A percentile compares a stretch with the other conserved stretches of the same genome.
Evolutionary conservation across 2,888 invertebrate genomes (phyloP).

Genomic region (Philereme vetulata): DNA sequence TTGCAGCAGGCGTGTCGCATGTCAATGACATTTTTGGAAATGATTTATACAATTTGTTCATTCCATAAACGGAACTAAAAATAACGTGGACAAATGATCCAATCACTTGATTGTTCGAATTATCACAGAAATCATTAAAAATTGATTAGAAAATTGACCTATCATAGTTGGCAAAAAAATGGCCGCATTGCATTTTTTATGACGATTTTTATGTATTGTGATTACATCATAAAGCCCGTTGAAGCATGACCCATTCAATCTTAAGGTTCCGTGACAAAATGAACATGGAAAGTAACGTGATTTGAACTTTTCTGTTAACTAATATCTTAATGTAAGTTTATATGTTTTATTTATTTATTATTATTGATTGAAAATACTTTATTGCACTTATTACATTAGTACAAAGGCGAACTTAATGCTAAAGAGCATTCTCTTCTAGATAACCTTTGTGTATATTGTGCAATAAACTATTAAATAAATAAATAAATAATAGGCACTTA

Average conservation of each 20-base stretch:
- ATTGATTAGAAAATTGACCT: slow-evolving; percentile 12
- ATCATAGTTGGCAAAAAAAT: slow-evolving; percentile 20
- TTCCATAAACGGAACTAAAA: background rate
- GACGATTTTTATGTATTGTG: slow-evolving; percentile 52
- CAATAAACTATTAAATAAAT: too few species aligned
- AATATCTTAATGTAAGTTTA: background rate
- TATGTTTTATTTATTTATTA: too few species aligned
- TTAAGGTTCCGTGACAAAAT: slow-evolving; percentile 43
- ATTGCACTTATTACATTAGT: too few species aligned
- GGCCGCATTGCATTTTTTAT: slow-evolving; percentile 38
- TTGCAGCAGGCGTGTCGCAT: slow-evolving; percentile 25
- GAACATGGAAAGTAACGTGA: slow-evolving; percentile 31
- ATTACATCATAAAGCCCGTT: slow-evolving; percentile 57
- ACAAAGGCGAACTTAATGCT: too few species aligned
- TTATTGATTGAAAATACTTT: too few species aligned
- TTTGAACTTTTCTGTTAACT: slow-evolving; percentile 26
- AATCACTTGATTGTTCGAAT: slow-evolving; percentile 15
- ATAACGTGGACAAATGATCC: background rate
- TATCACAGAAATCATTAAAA: slow-evolving; percentile 2
- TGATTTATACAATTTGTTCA: slow-evolving; percentile 10
- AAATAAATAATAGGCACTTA: too few species aligned
- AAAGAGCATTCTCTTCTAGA: too few species aligned
- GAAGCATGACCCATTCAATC: slow-evolving; percentile 50
- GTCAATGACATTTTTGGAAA: slow-evolving; percentile 25
- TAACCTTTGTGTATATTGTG: too few species aligned